phyloP scores from a whole-genome alignment of 2,888 invertebrate genomes.

The Monochamus alternatus region DNA sequence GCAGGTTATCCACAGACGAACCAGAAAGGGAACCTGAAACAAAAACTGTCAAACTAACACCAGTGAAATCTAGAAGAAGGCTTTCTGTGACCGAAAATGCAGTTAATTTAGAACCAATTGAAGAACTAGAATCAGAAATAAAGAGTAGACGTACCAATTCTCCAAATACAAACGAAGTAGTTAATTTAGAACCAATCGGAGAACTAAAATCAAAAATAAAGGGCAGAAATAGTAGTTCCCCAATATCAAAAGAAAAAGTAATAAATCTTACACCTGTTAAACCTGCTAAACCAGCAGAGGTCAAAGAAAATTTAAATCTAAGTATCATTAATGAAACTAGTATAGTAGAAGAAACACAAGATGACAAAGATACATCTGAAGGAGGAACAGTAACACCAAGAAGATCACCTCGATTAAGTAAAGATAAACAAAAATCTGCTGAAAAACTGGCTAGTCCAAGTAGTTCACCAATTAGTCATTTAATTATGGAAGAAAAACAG shows the following conservation, averaged over 20 bases:
- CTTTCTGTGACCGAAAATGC: constrained; percentile 40
- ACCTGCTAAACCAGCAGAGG: constrained; percentile 40
- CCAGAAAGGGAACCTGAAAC: constrained; percentile 35
- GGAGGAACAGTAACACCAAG: constrained; percentile 9
- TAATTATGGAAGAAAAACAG: constrained; percentile 1
- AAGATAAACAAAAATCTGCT: constrained; percentile 1
- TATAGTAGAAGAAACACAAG: constrained; percentile 43
- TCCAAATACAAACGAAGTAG: constrained; percentile 11
- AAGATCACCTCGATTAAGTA: constrained; percentile 51
- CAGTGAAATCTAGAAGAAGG: constrained; percentile 43
- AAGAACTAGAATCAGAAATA: constrained; percentile 43
- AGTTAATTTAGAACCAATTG: constrained; percentile 41
- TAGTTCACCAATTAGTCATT: not conserved
- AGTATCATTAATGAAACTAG: constrained; percentile 53
- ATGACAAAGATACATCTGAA: constrained; percentile 33
- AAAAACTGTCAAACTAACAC: constrained; percentile 36
- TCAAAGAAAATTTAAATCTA: constrained; percentile 50
- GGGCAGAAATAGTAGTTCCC: constrained; percentile 39
- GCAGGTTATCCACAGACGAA: constrained; percentile 48
- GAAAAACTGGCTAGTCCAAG: constrained; percentile 1
- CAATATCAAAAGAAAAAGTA: constrained; percentile 21
- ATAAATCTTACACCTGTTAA: constrained; percentile 44
- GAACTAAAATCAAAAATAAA: constrained; percentile 42
- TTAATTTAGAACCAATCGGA: constrained; percentile 43
- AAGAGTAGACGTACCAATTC: constrained; percentile 38